Evolutionary conservation across 2,113 vertebrate genomes (phyloP).

Genomic region (Rhineura floridana): DNA sequence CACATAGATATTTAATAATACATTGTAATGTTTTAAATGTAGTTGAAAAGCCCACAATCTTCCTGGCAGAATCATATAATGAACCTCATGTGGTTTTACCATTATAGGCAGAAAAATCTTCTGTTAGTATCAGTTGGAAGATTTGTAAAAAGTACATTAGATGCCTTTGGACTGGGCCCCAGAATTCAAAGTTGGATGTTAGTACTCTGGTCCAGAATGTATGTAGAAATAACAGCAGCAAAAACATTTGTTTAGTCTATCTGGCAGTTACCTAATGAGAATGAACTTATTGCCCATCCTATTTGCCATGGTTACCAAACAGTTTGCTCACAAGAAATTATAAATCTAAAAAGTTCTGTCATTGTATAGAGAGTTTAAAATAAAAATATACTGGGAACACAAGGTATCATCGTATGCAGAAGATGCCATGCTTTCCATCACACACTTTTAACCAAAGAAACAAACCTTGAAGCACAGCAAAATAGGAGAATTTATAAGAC

Average conservation of each 20-base stretch:
- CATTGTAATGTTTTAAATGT: neutral
- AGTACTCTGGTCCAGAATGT: neutral
- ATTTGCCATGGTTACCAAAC: conserved; percentile 15
- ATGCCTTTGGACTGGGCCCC: neutral
- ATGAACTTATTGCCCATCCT: neutral
- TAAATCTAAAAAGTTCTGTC: neutral
- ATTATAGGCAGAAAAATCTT: neutral
- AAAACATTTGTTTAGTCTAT: conserved; percentile 1
- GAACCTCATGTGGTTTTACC: neutral
- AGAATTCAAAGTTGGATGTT: neutral
- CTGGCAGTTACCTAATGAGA: neutral
- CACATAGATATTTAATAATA: neutral
- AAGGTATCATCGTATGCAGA: neutral
- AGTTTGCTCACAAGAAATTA: neutral
- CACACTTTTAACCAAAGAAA: neutral
- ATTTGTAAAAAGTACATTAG: neutral
- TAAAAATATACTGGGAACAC: neutral
- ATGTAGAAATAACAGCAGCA: neutral
- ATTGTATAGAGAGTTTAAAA: neutral
- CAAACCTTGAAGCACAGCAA: neutral
- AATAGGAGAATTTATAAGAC: neutral
- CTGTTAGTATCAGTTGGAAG: neutral
- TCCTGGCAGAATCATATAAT: neutral
- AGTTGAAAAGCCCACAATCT: neutral
- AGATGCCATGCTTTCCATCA: neutral